A percentile compares a stretch with the other conserved stretches of the same genome.
Conservation (phyloP, 53 echinoderm and acorn worm species). For the Apostichopus leukothele region DNA sequence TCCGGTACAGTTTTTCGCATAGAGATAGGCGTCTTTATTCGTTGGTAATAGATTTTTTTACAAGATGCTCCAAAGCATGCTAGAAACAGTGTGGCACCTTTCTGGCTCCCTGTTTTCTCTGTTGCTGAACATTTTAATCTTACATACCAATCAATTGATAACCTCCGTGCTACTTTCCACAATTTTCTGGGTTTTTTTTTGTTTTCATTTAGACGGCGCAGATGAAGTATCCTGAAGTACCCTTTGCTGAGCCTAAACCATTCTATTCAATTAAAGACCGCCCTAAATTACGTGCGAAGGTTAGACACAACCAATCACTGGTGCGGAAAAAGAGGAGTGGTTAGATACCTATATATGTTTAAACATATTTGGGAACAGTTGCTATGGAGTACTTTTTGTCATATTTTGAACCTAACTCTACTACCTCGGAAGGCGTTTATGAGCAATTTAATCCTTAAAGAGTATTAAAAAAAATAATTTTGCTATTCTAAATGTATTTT, state of each 20-base stretch:
- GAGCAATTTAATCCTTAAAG: not conserved
- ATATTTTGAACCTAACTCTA: not conserved
- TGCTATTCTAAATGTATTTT: not conserved
- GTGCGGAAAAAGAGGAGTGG: constrained; percentile 10
- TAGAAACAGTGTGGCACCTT: too few relatives aligned
- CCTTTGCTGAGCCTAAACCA: not conserved
- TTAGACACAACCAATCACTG: constrained; percentile 11
- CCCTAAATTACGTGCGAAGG: not conserved
- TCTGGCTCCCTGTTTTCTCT: too few relatives aligned
- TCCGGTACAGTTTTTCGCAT: too few relatives aligned
- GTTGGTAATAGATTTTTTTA: too few relatives aligned
- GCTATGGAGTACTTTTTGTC: not conserved
- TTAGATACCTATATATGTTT: constrained; percentile 12
- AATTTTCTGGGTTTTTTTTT: too few relatives aligned
- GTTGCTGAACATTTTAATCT: too few relatives aligned
- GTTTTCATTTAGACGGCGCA: too few relatives aligned
- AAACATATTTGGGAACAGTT: not conserved
- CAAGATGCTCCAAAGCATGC: too few relatives aligned
- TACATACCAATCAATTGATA: too few relatives aligned
- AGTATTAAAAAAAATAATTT: not conserved
- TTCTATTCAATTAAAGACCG: not conserved
- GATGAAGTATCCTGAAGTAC: not conserved
- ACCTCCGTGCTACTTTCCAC: too few relatives aligned
- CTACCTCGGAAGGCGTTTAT: not conserved
- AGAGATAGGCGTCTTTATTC: too few relatives aligned